These are phyloP conservation scores for Agonum fuliginosum DNA, from an alignment of 2,888 invertebrate species.

Conservation along the genomic window DNA sequence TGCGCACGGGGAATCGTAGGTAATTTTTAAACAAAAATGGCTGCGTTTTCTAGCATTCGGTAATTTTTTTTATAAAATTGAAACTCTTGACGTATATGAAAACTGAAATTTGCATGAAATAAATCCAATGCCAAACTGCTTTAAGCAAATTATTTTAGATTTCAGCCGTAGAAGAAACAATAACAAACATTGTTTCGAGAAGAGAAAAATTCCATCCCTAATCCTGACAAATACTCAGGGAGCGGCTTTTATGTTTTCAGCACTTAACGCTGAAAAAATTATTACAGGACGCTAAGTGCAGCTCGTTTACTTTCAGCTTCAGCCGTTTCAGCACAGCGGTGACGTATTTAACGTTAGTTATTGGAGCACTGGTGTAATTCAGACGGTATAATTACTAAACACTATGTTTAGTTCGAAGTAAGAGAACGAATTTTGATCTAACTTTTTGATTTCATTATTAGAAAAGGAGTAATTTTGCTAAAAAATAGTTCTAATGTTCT, in stretches of 20 bases:
- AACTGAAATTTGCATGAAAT: conserved; percentile 3
- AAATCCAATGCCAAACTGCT: background rate
- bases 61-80: no score
- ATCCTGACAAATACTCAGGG: conserved; percentile 22
- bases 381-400: no score
- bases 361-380: no score
- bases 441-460: no score
- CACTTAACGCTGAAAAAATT: conserved; percentile 29
- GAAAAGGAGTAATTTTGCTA: no score
- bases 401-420: no score
- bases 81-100: background rate
- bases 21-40: no score
- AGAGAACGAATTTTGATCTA: no score
- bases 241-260: conserved; percentile 21
- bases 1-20: no score
- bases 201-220: conserved; percentile 10
- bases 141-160: conserved; percentile 4
- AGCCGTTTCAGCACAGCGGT: background rate
- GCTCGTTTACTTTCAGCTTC: conserved; percentile 8
- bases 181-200: conserved; percentile 20
- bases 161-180: conserved; percentile 1
- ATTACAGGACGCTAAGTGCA: conserved; percentile 18
- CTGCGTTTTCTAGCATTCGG: no score
- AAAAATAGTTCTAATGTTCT: no score
- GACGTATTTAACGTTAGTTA: background rate